Evolutionary conservation across 2,797 vertebrate genomes (phyloP), one percentile per base, ranked within the genome.

Genomic region (Macropodus opercularis): DNA sequence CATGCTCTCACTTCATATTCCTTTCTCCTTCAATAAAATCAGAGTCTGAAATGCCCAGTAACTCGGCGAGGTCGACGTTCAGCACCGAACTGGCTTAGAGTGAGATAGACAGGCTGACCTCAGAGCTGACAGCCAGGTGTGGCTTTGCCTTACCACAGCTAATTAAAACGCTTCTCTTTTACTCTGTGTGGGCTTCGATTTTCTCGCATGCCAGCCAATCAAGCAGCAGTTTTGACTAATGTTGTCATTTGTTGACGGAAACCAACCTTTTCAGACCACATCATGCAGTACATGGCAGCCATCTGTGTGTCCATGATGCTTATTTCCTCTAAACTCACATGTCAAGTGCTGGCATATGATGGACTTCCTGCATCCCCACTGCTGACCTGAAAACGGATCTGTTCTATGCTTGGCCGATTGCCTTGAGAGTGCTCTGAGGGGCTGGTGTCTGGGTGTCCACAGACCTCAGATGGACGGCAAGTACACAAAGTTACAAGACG

Each of bases 331-430:
- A 74, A 78, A 83, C 77, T 63, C 59, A 64, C 47, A 14, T 78
- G 84, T 69, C 7, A 23, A 80, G 63, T 39, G 12, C 71, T 85
- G 71, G 87, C 80, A 87, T 90, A 90, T 90, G 75, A 91, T 89
- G 77, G 84, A 91, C 87, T 89, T 87, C 85, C 86, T 89, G 75
- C 55, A 36, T 69, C 68, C 68, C 76, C 73, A 31, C 79, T 70
- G 74, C 55, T 80, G 76, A 84, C 59, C 79, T 71, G 52, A 76
- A 70, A 75, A 82, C 31, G 14, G 10, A 14, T 32, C 69, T 83
- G 55, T 63, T 84, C 77, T 52, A 68, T 75, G 64, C 74, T 53
- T 69, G 75, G 81, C 85, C 83, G 56, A 54, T 49, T 85, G 81
- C 85, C 83, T 72, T 50, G 64, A 63, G 52, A 72, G 67, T 70